Evolutionary conservation across 1,140 invertebrate species (phyloP), one percentile per base, ranked within the genome.

Genomic region (Drosophila kohkoa): DNA sequence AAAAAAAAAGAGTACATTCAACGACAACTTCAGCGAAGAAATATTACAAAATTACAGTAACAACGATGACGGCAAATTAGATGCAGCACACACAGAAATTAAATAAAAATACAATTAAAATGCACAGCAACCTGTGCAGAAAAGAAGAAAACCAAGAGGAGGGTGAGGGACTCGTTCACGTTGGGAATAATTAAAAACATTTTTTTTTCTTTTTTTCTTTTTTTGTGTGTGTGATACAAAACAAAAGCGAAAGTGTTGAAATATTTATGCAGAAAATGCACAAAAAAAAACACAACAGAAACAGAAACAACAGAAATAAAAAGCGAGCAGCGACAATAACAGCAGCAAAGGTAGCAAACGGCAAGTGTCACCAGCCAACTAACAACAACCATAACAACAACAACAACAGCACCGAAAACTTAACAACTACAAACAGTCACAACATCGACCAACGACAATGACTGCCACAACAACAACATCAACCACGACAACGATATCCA

Each of bases 171-270:
- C 43, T 51, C 25, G 54, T 72, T 74, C 77, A 81, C 77, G 81
- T 83, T 79, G 78, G 81, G 78, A 89, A 89, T 89, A 85, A 89
- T 89, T 89, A 89, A 89, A 88, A 81, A 43, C 52, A 79, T 81
- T 89, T 89, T 77, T 70, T 67, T 32, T 32, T 32, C 2, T 8
- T 32, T 5, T 32, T 5, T 32, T 8, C 0, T 8, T 32, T 32
- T 5, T 32, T 5, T 32, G 32, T 32, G 32, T 43, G 41, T 48
- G 65, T 76, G 81, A 57, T 70, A 85, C 69, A 81, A 88, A 89
- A 89, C 85, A 89, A 89, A 89, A 89, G 85, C 85, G 85, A 89
- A 89, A 89, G 85, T 89, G 85, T 89, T 89, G 85, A 89, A 89
- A 89, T 89, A 85, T 89, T 85, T 89, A 89, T 89, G 81, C 85